These are phyloP conservation scores for Lepidurus packardi DNA, from an alignment of 1,140 invertebrate genomes.

Conservation along the genomic window DNA sequence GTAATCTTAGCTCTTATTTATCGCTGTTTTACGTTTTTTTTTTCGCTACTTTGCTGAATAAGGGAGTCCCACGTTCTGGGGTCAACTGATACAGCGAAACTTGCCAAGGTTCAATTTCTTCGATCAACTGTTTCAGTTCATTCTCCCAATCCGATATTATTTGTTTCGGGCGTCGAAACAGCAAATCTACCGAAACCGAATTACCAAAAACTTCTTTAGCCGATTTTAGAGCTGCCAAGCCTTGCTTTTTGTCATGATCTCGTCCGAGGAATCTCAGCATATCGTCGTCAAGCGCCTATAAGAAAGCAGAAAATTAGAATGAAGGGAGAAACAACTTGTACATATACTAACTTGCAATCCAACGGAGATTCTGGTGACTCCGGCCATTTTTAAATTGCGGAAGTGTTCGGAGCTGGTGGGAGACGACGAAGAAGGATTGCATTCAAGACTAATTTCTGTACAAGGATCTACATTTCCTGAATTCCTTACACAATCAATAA, in stretches of 20 bases:
- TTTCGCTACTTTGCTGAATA: slow-evolving; percentile 40
- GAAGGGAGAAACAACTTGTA: background rate
- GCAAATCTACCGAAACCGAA: slow-evolving; percentile 42
- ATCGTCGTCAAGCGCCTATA: slow-evolving; percentile 29
- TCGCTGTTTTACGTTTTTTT: slow-evolving; percentile 39
- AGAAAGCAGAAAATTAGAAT: background rate
- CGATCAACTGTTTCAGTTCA: slow-evolving; percentile 40
- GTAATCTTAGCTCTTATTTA: background rate
- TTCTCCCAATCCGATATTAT: slow-evolving; percentile 38
- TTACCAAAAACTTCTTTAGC: slow-evolving; percentile 39
- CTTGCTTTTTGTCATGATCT: slow-evolving; percentile 40
- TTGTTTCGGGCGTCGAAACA: slow-evolving; percentile 43
- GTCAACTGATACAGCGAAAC: slow-evolving; percentile 45
- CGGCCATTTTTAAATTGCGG: slow-evolving; percentile 39
- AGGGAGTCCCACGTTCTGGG: slow-evolving; percentile 42
- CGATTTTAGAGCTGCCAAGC: slow-evolving; percentile 36
- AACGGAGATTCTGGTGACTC: slow-evolving; percentile 42
- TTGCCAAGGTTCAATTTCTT: slow-evolving; percentile 40
- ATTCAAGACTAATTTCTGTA: slow-evolving; percentile 25
- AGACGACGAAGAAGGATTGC: slow-evolving; percentile 30
- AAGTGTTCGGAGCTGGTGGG: slow-evolving; percentile 35
- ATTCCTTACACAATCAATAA: slow-evolving; percentile 38
- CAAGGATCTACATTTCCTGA: background rate
- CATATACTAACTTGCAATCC: slow-evolving; percentile 38
- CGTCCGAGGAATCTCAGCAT: slow-evolving; percentile 40